Percentiles rank a stretch among this genome's conserved stretches.
These are phyloP conservation scores for Coptodon rendalli DNA, from an alignment of 2,113 vertebrate genomes.

Conservation along the genomic window DNA sequence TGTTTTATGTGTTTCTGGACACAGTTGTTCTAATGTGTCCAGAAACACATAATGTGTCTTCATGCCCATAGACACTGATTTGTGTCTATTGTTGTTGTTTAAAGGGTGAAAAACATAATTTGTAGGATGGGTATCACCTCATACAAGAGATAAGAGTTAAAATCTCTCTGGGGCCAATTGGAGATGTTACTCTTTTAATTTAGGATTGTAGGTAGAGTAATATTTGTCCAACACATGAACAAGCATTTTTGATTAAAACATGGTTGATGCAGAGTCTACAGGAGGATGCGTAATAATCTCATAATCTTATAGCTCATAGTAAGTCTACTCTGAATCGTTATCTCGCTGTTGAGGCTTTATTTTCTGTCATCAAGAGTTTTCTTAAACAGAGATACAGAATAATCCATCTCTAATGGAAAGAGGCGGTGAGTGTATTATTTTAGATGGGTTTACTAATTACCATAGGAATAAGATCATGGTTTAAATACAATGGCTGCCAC, in stretches of 20 bases:
- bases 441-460: neutral
- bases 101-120: neutral
- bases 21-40: neutral
- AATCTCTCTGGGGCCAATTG: neutral
- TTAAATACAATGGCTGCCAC: accelerated
- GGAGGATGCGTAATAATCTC: neutral
- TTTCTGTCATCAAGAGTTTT: neutral
- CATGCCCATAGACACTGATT: neutral
- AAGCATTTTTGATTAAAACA: neutral
- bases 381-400: neutral
- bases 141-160: neutral
- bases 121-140: neutral
- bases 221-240: neutral
- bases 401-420: neutral
- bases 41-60: neutral
- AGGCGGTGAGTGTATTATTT: neutral
- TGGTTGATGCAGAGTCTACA: neutral
- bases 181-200: neutral
- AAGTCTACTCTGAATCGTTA: neutral
- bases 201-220: neutral
- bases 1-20: neutral
- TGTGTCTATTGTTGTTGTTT: neutral
- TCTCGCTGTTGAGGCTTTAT: neutral
- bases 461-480: neutral
- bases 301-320: neutral